Conservation (phyloP, 2,888 invertebrate species). For the Noctua comes region DNA sequence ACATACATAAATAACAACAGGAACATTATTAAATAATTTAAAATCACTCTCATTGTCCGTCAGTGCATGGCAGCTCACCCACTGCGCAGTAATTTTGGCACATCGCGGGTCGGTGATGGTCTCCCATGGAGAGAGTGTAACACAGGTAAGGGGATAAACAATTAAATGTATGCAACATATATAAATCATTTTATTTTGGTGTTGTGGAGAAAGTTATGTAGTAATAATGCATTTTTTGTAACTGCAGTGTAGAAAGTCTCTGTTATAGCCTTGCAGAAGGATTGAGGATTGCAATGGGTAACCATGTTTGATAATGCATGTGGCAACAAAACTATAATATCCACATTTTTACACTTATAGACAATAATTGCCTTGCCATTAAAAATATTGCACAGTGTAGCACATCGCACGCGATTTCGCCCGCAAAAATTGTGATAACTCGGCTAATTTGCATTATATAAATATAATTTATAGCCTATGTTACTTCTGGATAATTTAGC, state of each 20-base stretch:
- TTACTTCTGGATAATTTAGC: too few relatives aligned
- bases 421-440: too few relatives aligned
- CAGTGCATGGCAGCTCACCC: conserved; percentile 68
- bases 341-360: accelerated
- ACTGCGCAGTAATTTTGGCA: conserved; percentile 81
- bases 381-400: background rate
- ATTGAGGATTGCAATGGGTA: background rate
- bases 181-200: conserved; percentile 19
- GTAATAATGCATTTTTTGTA: background rate
- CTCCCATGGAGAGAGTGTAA: conserved; percentile 74
- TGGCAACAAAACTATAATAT: background rate
- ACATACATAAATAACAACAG: conserved; percentile 29
- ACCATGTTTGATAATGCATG: background rate
- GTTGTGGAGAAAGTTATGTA: conserved; percentile 3
- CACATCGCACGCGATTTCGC: too few relatives aligned
- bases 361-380: background rate
- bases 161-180: conserved; percentile 51
- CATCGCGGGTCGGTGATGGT: conserved; percentile 78
- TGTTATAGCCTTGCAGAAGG: background rate
- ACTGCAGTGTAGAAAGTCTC: background rate
- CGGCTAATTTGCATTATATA: too few relatives aligned
- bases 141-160: conserved; percentile 75
- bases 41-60: conserved; percentile 52
- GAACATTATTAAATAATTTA: conserved; percentile 63
- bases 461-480: too few relatives aligned